Conservation (phyloP, 2,113 vertebrate genomes). For the Callocephalon fimbriatum region DNA sequence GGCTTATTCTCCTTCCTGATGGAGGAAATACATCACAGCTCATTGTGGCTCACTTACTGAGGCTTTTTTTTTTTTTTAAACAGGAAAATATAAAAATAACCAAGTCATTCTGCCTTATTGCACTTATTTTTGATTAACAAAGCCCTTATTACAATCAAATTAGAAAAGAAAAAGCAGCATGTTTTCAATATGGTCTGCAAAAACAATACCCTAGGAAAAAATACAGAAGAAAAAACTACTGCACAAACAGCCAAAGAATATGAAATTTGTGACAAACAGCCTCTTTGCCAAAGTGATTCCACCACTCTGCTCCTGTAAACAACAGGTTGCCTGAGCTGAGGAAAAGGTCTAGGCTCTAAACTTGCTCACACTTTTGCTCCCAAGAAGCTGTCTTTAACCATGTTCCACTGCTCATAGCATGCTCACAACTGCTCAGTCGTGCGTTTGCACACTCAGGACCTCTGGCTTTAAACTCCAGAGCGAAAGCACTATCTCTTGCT, state of each 20-base stretch:
- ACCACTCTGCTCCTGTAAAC: constrained; percentile 30
- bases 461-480: neutral
- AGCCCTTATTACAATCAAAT: constrained; percentile 71
- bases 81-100: constrained; percentile 99
- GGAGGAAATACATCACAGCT: constrained; percentile 97
- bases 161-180: constrained; percentile 55
- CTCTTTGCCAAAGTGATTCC: constrained; percentile 63
- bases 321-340: constrained; percentile 10
- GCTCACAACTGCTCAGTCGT: neutral
- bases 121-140: constrained; percentile 79
- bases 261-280: constrained; percentile 57
- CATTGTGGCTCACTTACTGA: constrained; percentile 87
- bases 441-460: neutral
- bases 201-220: constrained; percentile 72
- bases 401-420: neutral
- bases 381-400: neutral
- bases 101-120: constrained; percentile 74
- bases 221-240: constrained; percentile 55
- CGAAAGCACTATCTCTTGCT: neutral
- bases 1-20: constrained; percentile 93
- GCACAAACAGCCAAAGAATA: constrained; percentile 61
- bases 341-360: neutral
- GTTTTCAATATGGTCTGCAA: constrained; percentile 65
- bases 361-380: neutral
- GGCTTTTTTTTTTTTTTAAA: constrained; percentile 80